These are phyloP conservation scores for Nomada ferruginata DNA, from an alignment of 2,888 invertebrate species.

Conservation along the genomic window DNA sequence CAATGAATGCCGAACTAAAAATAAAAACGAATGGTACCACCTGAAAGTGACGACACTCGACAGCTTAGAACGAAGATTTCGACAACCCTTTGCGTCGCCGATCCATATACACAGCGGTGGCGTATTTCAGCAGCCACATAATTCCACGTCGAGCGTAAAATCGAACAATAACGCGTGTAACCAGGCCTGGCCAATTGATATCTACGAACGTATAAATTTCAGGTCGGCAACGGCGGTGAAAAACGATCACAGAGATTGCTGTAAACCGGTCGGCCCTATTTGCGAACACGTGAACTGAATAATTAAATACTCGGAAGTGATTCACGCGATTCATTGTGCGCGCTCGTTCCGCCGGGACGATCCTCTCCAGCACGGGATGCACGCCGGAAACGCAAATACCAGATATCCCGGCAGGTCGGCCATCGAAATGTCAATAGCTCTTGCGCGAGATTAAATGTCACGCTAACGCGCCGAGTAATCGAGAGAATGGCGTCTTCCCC, in stretches of 20 bases:
- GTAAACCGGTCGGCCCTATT: slow-evolving; percentile 49
- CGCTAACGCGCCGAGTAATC: slow-evolving; percentile 71
- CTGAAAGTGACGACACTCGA: too few relatives aligned
- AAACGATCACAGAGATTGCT: slow-evolving; percentile 50
- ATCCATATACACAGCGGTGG: neutral
- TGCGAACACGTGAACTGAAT: slow-evolving; percentile 57
- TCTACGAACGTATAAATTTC: slow-evolving; percentile 30
- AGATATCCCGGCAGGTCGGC: slow-evolving; percentile 59
- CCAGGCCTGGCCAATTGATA: slow-evolving; percentile 42
- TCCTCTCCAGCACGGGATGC: slow-evolving; percentile 58
- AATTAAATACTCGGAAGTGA: slow-evolving; percentile 71
- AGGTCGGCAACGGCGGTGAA: slow-evolving; percentile 29
- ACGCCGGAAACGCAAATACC: slow-evolving; percentile 71
- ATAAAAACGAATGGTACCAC: too few relatives aligned
- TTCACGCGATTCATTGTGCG: slow-evolving; percentile 62
- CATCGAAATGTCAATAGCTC: slow-evolving; percentile 74
- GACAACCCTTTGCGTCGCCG: too few relatives aligned
- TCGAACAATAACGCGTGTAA: slow-evolving; percentile 44
- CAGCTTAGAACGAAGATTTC: too few relatives aligned
- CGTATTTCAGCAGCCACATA: slow-evolving; percentile 29
- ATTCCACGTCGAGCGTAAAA: slow-evolving; percentile 37
- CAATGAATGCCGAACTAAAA: too few relatives aligned
- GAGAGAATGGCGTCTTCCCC: slow-evolving; percentile 69
- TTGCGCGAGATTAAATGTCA: slow-evolving; percentile 73
- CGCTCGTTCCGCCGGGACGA: slow-evolving; percentile 55